Base-by-base conservation (phyloP, 2,797 vertebrate genomes). In the Salmo trutta region DNA sequence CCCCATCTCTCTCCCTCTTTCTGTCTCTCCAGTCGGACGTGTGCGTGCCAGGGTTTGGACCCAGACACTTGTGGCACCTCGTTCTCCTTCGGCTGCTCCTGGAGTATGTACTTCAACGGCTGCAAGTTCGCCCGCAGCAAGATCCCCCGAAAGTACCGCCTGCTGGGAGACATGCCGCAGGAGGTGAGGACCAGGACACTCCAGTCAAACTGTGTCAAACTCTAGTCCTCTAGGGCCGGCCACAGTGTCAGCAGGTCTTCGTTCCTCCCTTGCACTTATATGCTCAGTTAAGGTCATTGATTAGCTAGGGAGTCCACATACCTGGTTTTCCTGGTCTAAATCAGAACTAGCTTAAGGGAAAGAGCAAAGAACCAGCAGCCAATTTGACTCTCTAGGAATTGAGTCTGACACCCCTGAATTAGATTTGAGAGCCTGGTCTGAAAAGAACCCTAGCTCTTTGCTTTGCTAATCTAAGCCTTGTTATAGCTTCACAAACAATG, bases 11-110 rank as follows among this genome's bases (percentile, higher is more conserved):
- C 41, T 47, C 41, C 41, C 41, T 47, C 41, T 47, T 12, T 47
- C 41, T 47, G 10, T 47, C 41, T 79, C 67, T n/a, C 3, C 83
- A 99, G 98, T 86, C 97, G 98, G 51, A 98, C 96, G 1, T 99
- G 98, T 89, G 96, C 96, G 0, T 99, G 98, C 88, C 98, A 99
- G 92, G 98, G 98, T 75, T 93, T 96, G 82, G 94, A 98, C 88
- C 94, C 94, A 4, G 95, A 97, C 85, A 98, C 96, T 29, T 98
- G 96, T 0, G 98, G 98, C 74, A 97, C 97, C 19, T 99, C 98
- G 0, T 99, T 98, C 90, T 96, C 96, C 10, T 96, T 96, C 76
- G 96, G 96, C 83, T 96, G 96, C 88, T 96, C 96, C 0, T 96
- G 96, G 96, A 96, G 96, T 89, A 96, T 96, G 96, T 96, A 95